A percentile compares a stretch with the other conserved stretches of the same genome.
phyloP scores from a whole-genome alignment of 1,140 invertebrate genomes.

The Trypoxylus dichotomus region DNA sequence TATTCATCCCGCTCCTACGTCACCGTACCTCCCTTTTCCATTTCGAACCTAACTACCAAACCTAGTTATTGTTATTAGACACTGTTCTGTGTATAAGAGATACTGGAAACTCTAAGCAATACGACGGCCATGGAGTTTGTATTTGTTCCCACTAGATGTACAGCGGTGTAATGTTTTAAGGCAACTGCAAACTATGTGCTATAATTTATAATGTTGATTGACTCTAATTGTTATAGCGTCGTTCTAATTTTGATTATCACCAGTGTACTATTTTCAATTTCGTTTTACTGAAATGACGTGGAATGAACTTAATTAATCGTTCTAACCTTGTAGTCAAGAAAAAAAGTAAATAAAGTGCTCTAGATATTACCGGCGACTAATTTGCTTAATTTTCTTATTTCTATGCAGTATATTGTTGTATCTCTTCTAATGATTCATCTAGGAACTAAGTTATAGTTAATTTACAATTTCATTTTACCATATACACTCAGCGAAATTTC shows the following conservation, averaged over 20 bases:
- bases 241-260: not conserved
- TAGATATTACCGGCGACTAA: not conserved
- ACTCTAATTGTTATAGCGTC: not conserved
- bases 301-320: not conserved
- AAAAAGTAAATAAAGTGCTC: not conserved
- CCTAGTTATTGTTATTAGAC: not conserved
- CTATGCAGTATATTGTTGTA: not conserved
- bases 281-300: no score
- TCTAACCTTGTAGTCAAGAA: not conserved
- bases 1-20: not conserved
- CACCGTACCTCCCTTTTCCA: not conserved
- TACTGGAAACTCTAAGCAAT: not conserved
- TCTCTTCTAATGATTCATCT: no score
- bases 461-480: no score
- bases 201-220: no score
- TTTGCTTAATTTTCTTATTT: not conserved
- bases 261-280: not conserved
- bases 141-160: not conserved
- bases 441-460: no score
- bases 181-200: no score
- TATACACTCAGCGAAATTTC: no score
- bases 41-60: not conserved
- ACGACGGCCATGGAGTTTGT: not conserved
- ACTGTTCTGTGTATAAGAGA: not conserved
- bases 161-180: no score